Base-by-base conservation (phyloP, 2,888 invertebrate genomes). In the Petrolisthes cinctipes region DNA sequence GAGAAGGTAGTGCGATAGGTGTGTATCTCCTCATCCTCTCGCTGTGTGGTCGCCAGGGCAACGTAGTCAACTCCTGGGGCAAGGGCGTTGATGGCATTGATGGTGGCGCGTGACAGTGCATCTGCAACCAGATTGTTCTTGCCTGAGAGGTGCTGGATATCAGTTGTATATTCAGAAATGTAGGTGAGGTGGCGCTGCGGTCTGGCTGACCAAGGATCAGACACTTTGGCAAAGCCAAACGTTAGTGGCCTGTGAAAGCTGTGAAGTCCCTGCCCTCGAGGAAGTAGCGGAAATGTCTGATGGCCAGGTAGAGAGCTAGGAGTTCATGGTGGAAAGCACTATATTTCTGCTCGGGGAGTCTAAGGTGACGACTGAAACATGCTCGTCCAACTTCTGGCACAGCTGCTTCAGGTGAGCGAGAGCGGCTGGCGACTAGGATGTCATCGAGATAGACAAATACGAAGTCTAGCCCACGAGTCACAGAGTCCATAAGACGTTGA, bases 391-490 rank as follows among this genome's bases (percentile, higher is more conserved):
- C 73, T n/a, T n/a, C 73, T 73, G 73, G 73, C 7, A 73, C 5
- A 73, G 73, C n/a, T 73, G 73, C 73, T 20, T 7, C 11, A 73
- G 73, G 73, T 73, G 73, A 6, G 73, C 73, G n/a, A 20, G 73
- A 73, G 73, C n/a, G 23, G 5, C 73, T 73, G 73, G 73, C 73
- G 5, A 86, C 71, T 4, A 86, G 76, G 53, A 82, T 17, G 66
- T 86, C 86, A 37, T 82, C n/a, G 73, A 73, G n/a, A n/a, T 20
- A 73, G 23, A 73, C n/a, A n/a, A 73, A 73, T n/a, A 73, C n/a
- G 73, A 73, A 11, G 6, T 73, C n/a, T n/a, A 73, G 73, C 73
- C 73, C 73, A 11, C 73, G 17, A 5, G 5, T n/a, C n/a, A 20
- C 73, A n/a, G 73, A 11, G 73, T 73, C 7, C 73, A 73, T 73